Evolutionary conservation across 2,113 vertebrate species (phyloP).

Genomic region (Dunckerocampus dactyliophorus): DNA sequence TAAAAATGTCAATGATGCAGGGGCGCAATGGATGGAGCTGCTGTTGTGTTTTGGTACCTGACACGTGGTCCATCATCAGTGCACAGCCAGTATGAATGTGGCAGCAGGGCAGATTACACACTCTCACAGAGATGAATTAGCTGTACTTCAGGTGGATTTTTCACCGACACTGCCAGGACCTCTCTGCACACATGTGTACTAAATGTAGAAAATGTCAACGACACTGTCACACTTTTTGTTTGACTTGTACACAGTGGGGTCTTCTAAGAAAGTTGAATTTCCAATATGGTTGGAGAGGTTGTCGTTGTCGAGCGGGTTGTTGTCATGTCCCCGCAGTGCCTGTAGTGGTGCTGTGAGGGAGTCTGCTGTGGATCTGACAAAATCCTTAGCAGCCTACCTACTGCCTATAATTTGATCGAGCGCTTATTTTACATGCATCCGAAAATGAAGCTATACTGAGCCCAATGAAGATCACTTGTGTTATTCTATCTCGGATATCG

Average conservation of each 20-base stretch:
- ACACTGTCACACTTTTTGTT: slow-evolving; percentile 6
- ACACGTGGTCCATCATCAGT: slow-evolving; percentile 44
- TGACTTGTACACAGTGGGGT: slow-evolving; percentile 1
- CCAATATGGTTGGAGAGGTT: slow-evolving; percentile 98
- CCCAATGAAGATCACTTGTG: slow-evolving; percentile 63
- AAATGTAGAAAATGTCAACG: slow-evolving; percentile 4
- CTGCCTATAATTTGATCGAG: slow-evolving; percentile 87
- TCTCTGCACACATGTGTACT: background rate
- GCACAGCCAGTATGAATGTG: slow-evolving; percentile 26
- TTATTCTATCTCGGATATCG: slow-evolving; percentile 58
- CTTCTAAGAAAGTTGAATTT: slow-evolving; percentile 75
- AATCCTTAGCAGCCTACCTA: slow-evolving; percentile 85
- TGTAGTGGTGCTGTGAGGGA: slow-evolving; percentile 99
- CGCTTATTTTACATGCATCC: slow-evolving; percentile 76
- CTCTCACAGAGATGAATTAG: slow-evolving; percentile 52
- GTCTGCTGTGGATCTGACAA: slow-evolving; percentile 83
- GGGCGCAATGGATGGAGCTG: background rate
- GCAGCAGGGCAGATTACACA: slow-evolving; percentile 51
- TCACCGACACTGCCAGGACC: slow-evolving; percentile 32
- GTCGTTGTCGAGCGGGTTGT: slow-evolving; percentile 88
- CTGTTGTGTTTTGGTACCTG: slow-evolving; percentile 16
- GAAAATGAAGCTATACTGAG: slow-evolving; percentile 72
- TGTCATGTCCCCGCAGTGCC: slow-evolving; percentile 98
- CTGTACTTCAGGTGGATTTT: slow-evolving; percentile 58
- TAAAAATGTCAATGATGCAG: background rate